Conservation (phyloP, 2,113 vertebrate genomes). For the Prunella fulvescens region DNA sequence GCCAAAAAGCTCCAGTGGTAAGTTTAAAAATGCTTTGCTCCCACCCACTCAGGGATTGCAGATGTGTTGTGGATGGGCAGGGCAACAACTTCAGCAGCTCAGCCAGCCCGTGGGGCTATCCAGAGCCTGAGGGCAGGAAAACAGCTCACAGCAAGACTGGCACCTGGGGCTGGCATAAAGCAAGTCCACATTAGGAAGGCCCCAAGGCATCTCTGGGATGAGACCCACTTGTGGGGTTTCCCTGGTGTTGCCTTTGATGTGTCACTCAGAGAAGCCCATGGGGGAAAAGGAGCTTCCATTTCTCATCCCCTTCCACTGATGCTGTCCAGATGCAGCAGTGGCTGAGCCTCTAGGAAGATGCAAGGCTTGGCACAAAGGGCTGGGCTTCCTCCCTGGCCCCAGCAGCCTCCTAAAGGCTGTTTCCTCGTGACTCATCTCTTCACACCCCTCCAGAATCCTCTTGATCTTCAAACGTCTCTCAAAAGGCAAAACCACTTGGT, state of each 20-base stretch:
- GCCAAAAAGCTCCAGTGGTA: background rate
- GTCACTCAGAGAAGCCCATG: background rate
- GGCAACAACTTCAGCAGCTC: background rate
- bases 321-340: background rate
- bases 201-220: background rate
- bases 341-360: accelerated
- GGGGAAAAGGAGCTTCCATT: background rate
- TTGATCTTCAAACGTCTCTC: background rate
- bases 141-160: background rate
- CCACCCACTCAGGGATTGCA: accelerated
- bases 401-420: background rate
- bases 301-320: background rate
- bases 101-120: accelerated
- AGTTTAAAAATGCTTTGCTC: background rate
- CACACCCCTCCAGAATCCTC: background rate
- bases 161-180: background rate
- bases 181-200: background rate
- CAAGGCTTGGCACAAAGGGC: background rate
- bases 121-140: background rate
- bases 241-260: background rate
- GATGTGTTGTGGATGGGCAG: background rate
- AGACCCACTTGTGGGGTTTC: background rate
- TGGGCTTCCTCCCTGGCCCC: background rate
- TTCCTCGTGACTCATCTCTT: background rate
- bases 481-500: background rate